Conservation (phyloP, 2,888 invertebrate genomes). For the Alsophila aescularia region DNA sequence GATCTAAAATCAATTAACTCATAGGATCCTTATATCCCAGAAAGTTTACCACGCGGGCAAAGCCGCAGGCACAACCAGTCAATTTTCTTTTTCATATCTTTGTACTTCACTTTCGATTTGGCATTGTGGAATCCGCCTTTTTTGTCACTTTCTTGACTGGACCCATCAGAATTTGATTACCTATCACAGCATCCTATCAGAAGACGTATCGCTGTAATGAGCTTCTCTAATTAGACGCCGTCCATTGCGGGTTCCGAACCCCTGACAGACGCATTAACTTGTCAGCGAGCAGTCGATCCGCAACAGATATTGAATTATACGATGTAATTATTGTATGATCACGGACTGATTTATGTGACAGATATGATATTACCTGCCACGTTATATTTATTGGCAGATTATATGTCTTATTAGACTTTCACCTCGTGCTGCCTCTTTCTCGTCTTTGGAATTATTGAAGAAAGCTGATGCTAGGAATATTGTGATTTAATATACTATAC, state of each 20-base stretch:
- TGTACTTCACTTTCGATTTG: no score
- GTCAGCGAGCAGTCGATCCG: constrained; percentile 47
- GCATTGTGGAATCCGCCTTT: no score
- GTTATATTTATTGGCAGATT: constrained; percentile 23
- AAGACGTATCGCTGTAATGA: constrained; percentile 44
- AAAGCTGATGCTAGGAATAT: no score
- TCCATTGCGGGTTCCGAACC: constrained; percentile 42
- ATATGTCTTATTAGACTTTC: constrained; percentile 24
- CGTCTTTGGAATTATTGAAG: no score
- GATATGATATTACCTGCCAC: constrained; percentile 27
- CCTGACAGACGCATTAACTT: constrained; percentile 56
- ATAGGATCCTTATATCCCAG: no score
- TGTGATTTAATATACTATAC: no score
- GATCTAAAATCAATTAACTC: no score
- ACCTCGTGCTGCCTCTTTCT: not conserved
- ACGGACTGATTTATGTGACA: constrained; percentile 28
- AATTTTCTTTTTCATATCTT: no score
- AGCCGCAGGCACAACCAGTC: no score
- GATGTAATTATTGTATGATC: constrained; percentile 34
- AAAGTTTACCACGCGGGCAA: no score
- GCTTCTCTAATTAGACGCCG: constrained; percentile 49
- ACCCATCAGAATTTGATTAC: no score
- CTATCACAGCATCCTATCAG: constrained; percentile 5
- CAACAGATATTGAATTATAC: constrained; percentile 33
- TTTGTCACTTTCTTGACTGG: no score